Base-by-base conservation (phyloP, 2,113 vertebrate genomes). In the Rhynchomys soricoides region DNA sequence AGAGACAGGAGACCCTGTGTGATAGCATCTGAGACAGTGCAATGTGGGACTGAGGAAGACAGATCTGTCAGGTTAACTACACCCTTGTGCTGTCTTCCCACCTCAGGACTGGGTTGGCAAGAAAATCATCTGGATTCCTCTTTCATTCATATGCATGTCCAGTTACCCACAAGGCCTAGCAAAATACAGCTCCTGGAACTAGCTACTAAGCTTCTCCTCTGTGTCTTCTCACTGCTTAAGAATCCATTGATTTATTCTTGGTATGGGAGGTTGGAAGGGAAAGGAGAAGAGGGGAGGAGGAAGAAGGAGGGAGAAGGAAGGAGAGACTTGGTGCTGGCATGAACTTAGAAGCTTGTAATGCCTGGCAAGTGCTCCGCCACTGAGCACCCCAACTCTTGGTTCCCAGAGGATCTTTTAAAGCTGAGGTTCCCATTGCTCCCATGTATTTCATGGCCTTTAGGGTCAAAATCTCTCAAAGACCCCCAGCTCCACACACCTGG, bases 251-350 rank as follows among this genome's bases (percentile, higher is more conserved):
- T 68, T 48, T 34, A 24, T 64, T 55, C 9, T 55, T 22, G 16
- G 78, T 55, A 11, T 24, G 6, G 13, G 52, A 3, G 79, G 0
- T n/a, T n/a, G 21, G 11, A 9, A 2, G 26, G 0, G 24, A 16
- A 26, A 3, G 10, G 24, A 7, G 16, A 24, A 10, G 62, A 29
- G 10, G 11, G 26, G 16, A 7, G 62, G 62, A 12, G 62, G 10
- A 26, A 4, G 10, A 26, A 64, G 59, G 26, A 64, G 26, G 10
- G 62, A 62, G 59, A 62, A 7, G 21, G 24, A 64, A 24, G 24
- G 8, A 62, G 59, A 62, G 26, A 66, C 26, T 13, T 37, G 50
- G 37, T 71, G 75, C 15, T 50, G 29, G 15, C 12, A 11, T 77
- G 48, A 82, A 78, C 75, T 52, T 10, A 6, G 75, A 52, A 43